Evolutionary conservation across 2,797 vertebrate species (phyloP).

Genomic region (Macrochelys suwanniensis): DNA sequence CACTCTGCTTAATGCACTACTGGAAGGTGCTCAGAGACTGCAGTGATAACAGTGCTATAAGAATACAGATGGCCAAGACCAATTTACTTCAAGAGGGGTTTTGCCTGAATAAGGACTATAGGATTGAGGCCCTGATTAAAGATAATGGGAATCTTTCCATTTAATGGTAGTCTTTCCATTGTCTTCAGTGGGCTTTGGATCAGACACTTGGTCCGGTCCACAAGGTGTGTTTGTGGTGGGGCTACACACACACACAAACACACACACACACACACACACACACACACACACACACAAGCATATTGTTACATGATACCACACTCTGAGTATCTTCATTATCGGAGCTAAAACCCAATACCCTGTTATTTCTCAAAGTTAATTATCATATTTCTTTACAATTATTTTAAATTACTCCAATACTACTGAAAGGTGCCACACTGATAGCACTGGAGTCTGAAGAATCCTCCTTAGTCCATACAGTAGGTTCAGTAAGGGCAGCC

Average conservation of each 20-base stretch:
- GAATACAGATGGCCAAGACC: not conserved
- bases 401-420: not conserved
- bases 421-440: not conserved
- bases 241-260: not conserved
- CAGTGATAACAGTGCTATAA: not conserved
- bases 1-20: not conserved
- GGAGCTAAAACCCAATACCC: not conserved
- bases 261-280: fast-evolving
- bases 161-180: not conserved
- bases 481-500: not conserved
- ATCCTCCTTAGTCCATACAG: not conserved
- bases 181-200: not conserved
- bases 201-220: not conserved
- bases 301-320: not conserved
- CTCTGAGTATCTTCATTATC: not conserved
- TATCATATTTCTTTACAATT: not conserved
- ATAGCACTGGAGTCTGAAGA: not conserved
- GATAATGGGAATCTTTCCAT: not conserved
- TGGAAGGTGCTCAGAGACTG: not conserved
- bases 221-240: not conserved
- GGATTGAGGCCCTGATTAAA: not conserved
- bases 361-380: not conserved
- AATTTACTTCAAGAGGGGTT: not conserved
- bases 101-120: not conserved
- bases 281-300: fast-evolving